Conservation (phyloP, 2,888 invertebrate genomes). For the Adelphocoris suturalis region DNA sequence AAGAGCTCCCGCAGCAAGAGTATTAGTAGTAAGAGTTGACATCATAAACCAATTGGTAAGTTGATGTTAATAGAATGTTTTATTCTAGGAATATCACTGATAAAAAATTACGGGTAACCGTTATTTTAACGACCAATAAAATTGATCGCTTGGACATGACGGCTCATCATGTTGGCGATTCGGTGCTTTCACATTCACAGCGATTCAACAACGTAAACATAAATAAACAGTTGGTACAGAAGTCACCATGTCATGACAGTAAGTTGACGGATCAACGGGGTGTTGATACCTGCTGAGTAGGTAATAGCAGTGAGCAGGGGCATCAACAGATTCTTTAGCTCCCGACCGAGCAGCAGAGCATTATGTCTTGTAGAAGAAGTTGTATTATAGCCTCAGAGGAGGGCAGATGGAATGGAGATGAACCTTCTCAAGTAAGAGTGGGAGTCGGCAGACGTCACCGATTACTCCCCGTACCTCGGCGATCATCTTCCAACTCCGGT, state of each 20-base stretch:
- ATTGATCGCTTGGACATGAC: too few relatives aligned
- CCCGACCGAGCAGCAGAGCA: conserved; percentile 16
- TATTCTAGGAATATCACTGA: too few relatives aligned
- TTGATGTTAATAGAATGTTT: too few relatives aligned
- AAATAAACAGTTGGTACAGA: too few relatives aligned
- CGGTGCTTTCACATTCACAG: too few relatives aligned
- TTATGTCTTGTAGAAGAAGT: conserved; percentile 31
- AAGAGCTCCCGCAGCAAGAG: too few relatives aligned
- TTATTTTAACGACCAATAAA: too few relatives aligned
- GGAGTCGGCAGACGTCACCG: conserved; percentile 68
- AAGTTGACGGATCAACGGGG: background rate
- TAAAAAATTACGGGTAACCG: too few relatives aligned
- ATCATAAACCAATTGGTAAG: too few relatives aligned
- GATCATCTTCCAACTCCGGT: conserved; percentile 60
- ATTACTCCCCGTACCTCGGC: conserved; percentile 59
- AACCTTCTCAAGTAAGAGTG: conserved; percentile 52
- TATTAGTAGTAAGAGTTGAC: too few relatives aligned
- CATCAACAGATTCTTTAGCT: conserved; percentile 15
- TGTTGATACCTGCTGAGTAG: conserved; percentile 34
- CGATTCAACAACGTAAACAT: too few relatives aligned
- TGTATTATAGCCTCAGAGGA: conserved; percentile 3
- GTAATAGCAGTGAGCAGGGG: conserved; percentile 13
- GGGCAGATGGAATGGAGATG: conserved; percentile 58
- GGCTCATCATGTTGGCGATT: too few relatives aligned
- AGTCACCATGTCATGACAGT: background rate